Evolutionary conservation across 2,797 vertebrate species (phyloP), one percentile per base, ranked within the genome.

Genomic region (Selene dorsalis): DNA sequence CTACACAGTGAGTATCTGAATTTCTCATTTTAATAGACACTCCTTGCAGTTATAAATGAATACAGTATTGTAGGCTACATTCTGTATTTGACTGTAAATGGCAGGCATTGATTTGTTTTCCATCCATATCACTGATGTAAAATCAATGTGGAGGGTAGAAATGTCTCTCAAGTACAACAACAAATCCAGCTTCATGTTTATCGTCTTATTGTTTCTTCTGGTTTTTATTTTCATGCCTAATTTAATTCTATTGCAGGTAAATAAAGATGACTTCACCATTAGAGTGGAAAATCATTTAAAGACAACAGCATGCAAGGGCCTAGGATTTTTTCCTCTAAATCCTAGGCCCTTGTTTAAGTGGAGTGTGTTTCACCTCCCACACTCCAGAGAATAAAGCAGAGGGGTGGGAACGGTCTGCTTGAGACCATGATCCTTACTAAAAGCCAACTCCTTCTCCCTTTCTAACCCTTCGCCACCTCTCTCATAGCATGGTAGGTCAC

Each of bases 371-470:
- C 39, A 65, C 39, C 57, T 12, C 43, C 78, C 22, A 26, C 65
- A 56, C 66, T 66, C 20, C 6, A 39, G 55, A 69, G 38, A 26
- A 26, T 56, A 59, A 50, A 58, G 48, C 26, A 53, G 32, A 75
- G 26, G 73, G 39, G 43, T 59, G 41, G 28, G 60, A 32, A 58
- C 24, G n/a, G 61, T 75, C 76, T 80, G 35, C 22, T 74, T 17
- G 18, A 30, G 59, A 59, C 38, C 72, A 72, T 73, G 84, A 73
- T 73, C 48, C 57, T 73, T 26, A 20, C 56, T 73, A 63, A 89
- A 79, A 85, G 57, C 75, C 24, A 10, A 16, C 73, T 69, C 77
- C 41, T 17, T 78, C 48, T 65, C 55, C n/a, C 69, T 62, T 38
- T 62, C 47, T 58, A 38, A 65, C 55, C 47, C 71, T 22, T 41